Base-by-base conservation (phyloP, 2,797 vertebrate genomes). In the Sarcophilus harrisii region DNA sequence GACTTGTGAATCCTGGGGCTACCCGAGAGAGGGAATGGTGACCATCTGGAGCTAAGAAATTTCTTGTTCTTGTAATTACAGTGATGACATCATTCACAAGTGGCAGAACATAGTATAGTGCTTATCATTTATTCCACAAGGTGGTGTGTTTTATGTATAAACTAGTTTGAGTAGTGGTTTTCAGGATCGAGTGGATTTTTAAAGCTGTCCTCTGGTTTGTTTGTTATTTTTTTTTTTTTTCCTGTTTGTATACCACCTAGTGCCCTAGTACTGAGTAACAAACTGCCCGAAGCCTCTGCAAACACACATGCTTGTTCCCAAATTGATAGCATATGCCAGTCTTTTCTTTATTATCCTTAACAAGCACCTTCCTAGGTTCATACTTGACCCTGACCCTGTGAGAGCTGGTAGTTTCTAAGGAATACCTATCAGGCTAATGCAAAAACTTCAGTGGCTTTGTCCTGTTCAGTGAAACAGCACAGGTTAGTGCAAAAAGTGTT, bases 31-130 rank as follows among this genome's bases (percentile, higher is more conserved):
- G 27, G 57, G 95, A 90, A 93, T 94, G 93, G 96, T 60, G 93
- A 93, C 95, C 97, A 97, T 97, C 97, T 97, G 98, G 97, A 95
- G 81, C 94, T 54, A 24, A 97, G 95, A 94, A 45, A 91, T 89
- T 94, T 91, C 92, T 95, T 96, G 89, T 97, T 93, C 38, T 3
- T 92, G 91, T 93, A 96, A 94, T 97, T 96, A 95, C n/a, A 55
- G 94, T 52, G 92, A 62, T 96, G 97, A 97, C 96, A 94, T 98
- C 97, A 97, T 91, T 96, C 93, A 18, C 87, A 73, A 91, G 91
- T 10, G 92, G 94, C 94, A 95, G 94, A 92, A 95, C 97, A 93
- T 18, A 91, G 94, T 45, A 90, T 96, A 95, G 95, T 94, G 14
- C 94, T 97, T 97, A 96, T 96, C 96, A 94, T 90, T 91, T 93